Conservation (phyloP, 2,113 vertebrate species). For the Stigmatopora nigra region DNA sequence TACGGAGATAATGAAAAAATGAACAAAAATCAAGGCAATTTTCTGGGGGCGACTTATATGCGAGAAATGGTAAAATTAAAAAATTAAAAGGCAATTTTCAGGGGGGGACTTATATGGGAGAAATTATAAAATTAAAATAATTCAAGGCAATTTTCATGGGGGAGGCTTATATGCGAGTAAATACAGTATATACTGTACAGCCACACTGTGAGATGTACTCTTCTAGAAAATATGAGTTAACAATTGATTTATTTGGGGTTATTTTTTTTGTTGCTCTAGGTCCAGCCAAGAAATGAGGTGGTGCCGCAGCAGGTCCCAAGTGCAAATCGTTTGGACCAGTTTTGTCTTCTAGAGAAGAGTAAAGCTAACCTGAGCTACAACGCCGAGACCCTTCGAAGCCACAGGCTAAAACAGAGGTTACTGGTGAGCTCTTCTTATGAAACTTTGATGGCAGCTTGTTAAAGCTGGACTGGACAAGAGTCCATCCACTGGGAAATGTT, state of each 20-base stretch:
- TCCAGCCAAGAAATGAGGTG: conserved; percentile 69
- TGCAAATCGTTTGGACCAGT: conserved; percentile 42
- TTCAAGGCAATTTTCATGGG: no score
- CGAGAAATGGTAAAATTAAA: no score
- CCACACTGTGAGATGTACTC: neutral
- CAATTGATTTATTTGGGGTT: neutral
- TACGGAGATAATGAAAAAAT: no score
- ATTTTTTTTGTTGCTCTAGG: conserved; percentile 4
- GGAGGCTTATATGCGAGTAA: no score
- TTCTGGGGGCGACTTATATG: no score
- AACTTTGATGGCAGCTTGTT: conserved; percentile 23
- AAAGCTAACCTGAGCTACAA: conserved; percentile 34
- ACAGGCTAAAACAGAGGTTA: conserved; percentile 48
- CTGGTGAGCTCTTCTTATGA: conserved; percentile 64
- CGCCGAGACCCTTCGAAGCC: conserved; percentile 52
- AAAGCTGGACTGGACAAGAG: conserved; percentile 5
- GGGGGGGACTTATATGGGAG: no score
- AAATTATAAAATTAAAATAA: no score
- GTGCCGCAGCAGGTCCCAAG: conserved; percentile 50
- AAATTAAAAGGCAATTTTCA: no score
- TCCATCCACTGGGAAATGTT: neutral
- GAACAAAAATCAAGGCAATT: no score
- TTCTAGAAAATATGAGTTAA: neutral
- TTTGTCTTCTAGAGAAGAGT: conserved; percentile 54
- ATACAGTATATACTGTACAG: no score